Evolutionary conservation across 2,888 invertebrate genomes (phyloP), one percentile per base, ranked within the genome.

Genomic region (Sminthurides aquaticus): DNA sequence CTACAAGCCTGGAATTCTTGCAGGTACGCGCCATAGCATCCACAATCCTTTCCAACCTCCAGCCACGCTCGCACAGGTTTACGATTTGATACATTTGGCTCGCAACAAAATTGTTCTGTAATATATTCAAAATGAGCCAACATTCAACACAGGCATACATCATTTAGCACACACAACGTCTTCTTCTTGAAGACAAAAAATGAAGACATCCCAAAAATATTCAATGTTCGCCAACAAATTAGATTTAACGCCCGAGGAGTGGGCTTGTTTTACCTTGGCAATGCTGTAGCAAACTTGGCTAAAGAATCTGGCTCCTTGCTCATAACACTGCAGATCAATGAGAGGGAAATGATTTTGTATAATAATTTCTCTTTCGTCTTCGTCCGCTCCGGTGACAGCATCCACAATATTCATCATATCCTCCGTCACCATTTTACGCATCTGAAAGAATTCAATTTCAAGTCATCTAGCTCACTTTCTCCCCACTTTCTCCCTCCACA

Each of bases 11-110:
- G 54, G 67, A 54, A 49, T 72, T 71, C 64, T 71, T 72, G 67
- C 77, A 77, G 64, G 74, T 73, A 62, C 67, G 49, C 52, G 72
- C 71, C 74, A 77, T 75, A 54, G 75, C 76, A 43, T 69, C 65
- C 52, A 71, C 49, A 55, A 75, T 71, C 48, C 62, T 65, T 57
- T 71, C 66, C 11, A 69, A 54, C 11, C 73, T 69, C 49, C 76
- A 71, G 18, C 76, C 74, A 43, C 75, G 75, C 69, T 80, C 80
- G 73, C 81, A 81, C 71, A 81, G 69, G 75, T 81, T 81, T 43
- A 79, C 80, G 65, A 81, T 75, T 43, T 76, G 74, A 74, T 79
- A 78, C 68, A 81, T 75, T 62, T 79, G 77, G 64, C 78, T 75
- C 66, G 79, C 74, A 57, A 80, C 79, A 74, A 78, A 80, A 65